A percentile compares a stretch with the other conserved stretches of the same genome.
phyloP scores from a whole-genome alignment of 2,888 invertebrate genomes.

The Crocallis elinguaria region DNA sequence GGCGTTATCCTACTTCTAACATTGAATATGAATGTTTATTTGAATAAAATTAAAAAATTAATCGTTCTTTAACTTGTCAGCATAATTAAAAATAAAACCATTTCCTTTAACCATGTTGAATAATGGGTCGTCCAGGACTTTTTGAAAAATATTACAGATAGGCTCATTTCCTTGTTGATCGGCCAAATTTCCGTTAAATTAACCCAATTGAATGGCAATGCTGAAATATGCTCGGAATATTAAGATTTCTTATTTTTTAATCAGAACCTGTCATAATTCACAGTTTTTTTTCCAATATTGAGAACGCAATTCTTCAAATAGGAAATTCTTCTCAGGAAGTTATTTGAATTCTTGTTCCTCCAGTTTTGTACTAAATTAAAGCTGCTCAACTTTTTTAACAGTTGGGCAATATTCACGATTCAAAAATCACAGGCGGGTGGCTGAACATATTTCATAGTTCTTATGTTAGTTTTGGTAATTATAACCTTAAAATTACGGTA shows the following conservation, averaged over 20 bases:
- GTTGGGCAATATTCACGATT: too few species aligned
- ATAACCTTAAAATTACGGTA: too few species aligned
- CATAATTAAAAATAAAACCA: too few species aligned
- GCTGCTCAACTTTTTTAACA: too few species aligned
- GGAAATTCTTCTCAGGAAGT: not conserved
- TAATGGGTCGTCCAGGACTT: not conserved
- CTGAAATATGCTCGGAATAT: slow-evolving; percentile 30
- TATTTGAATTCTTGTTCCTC: slow-evolving; percentile 9
- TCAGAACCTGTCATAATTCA: slow-evolving; percentile 30
- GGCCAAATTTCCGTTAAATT: slow-evolving; percentile 22
- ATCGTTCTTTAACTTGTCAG: too few species aligned
- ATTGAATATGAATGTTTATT: too few species aligned
- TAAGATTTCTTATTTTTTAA: slow-evolving; percentile 37
- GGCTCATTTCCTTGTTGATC: slow-evolving; percentile 14
- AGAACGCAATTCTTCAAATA: slow-evolving; percentile 2
- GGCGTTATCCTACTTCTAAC: too few species aligned
- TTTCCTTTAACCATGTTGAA: too few species aligned
- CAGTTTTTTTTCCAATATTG: slow-evolving; percentile 23
- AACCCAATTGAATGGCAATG: slow-evolving; percentile 16
- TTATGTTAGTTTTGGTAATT: too few species aligned
- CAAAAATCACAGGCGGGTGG: too few species aligned
- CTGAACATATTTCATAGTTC: too few species aligned
- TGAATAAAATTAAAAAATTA: too few species aligned
- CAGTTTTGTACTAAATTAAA: not conserved
- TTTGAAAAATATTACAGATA: slow-evolving; percentile 7